Base-by-base conservation (phyloP, 2,888 invertebrate genomes). In the Eurytoma californica region DNA sequence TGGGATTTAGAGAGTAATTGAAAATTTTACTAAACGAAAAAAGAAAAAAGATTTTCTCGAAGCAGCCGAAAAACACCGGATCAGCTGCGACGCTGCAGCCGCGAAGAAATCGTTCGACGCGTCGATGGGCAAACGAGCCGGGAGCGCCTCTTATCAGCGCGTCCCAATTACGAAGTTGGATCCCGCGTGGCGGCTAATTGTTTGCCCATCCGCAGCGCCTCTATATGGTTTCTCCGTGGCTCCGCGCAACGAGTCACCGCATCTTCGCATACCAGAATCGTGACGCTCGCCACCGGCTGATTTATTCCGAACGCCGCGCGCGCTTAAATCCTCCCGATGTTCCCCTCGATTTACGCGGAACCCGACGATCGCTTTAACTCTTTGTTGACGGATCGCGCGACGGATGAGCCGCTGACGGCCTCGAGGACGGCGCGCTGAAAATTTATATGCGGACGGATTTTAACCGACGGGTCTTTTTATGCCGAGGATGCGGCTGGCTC, bases 251-350 rank as follows among this genome's bases (percentile, higher is more conserved):
- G 77, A 77, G 77, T 77, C 77, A 66, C 72, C 65, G 65, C 77
- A 58, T 70, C 69, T 66, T 77, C 55, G 72, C 77, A 77, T 77
- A 66, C 77, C 72, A 51, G n/a, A 16, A 72, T 77, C 57, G 47
- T 77, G 72, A 77, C 77, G 75, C n/a, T 13, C 7, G 0, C 63
- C 39, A 18, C 9, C 24, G n/a, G 18, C 47, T 63, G 63, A 63
- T 63, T 63, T 63, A 63, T 47, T 63, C 47, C 16, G n/a, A 53
- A 53, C n/a, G 53, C 12, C 39, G 16, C 13, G 47, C 13, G 47
- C 18, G 9, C 2, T 61, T 63, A 39, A 39, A 63, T 47, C 47
- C 63, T 47, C 47, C 47, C 4, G 63, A 61, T 61, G n/a, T 12
- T 72, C 55, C 13, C 66, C 28, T 18, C 49, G 18, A 47, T 58